Evolutionary conservation across 2,888 invertebrate genomes (phyloP).

Genomic region (Apamea sordens): DNA sequence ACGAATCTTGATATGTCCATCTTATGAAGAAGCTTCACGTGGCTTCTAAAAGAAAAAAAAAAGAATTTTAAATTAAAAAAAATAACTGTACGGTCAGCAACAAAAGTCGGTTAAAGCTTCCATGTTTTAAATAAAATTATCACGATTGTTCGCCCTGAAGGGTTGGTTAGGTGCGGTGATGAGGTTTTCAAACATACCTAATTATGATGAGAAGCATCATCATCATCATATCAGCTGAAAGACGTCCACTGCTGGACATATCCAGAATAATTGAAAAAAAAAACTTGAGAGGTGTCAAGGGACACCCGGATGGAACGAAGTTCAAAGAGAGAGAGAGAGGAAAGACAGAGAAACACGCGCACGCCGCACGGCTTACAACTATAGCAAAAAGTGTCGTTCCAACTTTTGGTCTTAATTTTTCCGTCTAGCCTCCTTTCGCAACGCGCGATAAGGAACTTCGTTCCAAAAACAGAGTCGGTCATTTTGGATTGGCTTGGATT

Average conservation of each 20-base stretch:
- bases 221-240: background rate
- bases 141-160: background rate
- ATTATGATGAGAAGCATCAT: background rate
- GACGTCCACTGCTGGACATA: background rate
- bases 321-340: too few relatives aligned
- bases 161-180: background rate
- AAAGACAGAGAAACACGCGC: too few relatives aligned
- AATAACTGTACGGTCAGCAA: background rate
- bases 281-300: too few relatives aligned
- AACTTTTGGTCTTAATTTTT: too few relatives aligned
- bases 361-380: too few relatives aligned
- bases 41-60: background rate
- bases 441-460: too few relatives aligned
- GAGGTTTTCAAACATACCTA: too few relatives aligned
- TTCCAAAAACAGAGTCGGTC: too few relatives aligned
- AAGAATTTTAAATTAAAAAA: background rate
- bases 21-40: conserved; percentile 4
- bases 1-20: background rate
- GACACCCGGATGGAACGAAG: too few relatives aligned
- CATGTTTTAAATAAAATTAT: background rate
- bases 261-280: background rate
- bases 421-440: too few relatives aligned
- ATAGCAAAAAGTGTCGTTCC: too few relatives aligned
- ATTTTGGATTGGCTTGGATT: background rate
- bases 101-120: conserved; percentile 1